Conservation (phyloP, 2,888 invertebrate species). For the Lypha dubia region DNA sequence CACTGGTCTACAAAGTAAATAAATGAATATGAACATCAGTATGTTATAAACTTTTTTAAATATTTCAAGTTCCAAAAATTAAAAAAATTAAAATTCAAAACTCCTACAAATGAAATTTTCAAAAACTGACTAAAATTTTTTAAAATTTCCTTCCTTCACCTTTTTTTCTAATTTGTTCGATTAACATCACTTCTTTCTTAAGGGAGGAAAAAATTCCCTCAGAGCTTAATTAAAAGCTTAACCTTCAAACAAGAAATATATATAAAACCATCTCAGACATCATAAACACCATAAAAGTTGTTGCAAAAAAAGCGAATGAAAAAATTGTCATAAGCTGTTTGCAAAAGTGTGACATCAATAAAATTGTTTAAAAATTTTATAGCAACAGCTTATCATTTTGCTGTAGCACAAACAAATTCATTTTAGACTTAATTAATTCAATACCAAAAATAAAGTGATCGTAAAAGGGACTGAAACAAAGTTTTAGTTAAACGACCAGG, state of each 20-base stretch:
- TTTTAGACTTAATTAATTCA: conserved; percentile 41
- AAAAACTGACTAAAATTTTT: no score
- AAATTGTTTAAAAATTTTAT: not conserved
- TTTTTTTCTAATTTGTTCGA: no score
- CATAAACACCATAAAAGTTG: conserved; percentile 8
- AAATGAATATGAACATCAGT: no score
- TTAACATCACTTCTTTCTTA: no score
- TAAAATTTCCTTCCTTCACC: no score
- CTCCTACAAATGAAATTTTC: no score
- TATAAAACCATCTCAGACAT: conserved; percentile 1
- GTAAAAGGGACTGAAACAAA: not conserved
- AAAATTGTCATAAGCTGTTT: not conserved
- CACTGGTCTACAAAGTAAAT: no score
- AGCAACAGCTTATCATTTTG: conserved; percentile 16
- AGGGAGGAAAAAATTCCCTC: no score
- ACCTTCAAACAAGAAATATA: conserved; percentile 9
- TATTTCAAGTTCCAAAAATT: no score
- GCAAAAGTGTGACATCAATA: conserved; percentile 44
- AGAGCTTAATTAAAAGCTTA: not conserved
- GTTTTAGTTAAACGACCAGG: no score
- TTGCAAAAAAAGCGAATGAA: not conserved
- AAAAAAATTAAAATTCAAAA: no score
- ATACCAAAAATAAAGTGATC: not conserved
- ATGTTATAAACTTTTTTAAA: no score
- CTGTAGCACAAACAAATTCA: conserved; percentile 26